phyloP scores from a whole-genome alignment of 2,797 vertebrate genomes.

The Neoniphon sammara region DNA sequence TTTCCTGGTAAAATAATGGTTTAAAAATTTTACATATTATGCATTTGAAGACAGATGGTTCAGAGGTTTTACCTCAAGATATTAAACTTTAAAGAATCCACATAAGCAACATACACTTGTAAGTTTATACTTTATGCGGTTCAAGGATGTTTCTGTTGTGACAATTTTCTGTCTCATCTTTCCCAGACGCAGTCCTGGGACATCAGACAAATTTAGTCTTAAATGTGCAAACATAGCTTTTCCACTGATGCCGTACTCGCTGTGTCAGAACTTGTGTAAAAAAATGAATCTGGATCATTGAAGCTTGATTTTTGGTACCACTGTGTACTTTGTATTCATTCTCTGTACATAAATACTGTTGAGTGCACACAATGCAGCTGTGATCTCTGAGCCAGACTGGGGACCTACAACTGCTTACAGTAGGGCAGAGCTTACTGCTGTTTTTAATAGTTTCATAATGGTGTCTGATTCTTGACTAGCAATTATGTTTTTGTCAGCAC shows the following conservation, averaged over 20 bases:
- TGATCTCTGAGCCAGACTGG: slow-evolving; percentile 40
- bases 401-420: background rate
- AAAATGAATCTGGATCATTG: slow-evolving; percentile 11
- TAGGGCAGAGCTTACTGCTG: slow-evolving; percentile 8
- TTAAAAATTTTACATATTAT: background rate
- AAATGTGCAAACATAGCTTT: background rate
- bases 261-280: slow-evolving; percentile 18
- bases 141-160: background rate
- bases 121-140: slow-evolving; percentile 2
- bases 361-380: background rate
- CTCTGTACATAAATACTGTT: slow-evolving; percentile 9
- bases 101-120: slow-evolving; percentile 25
- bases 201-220: background rate
- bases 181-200: background rate
- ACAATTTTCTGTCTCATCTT: background rate
- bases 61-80: slow-evolving; percentile 23
- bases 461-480: slow-evolving; percentile 4
- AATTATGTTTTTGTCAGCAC: slow-evolving; percentile 28
- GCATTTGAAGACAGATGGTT: background rate
- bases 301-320: slow-evolving; percentile 8
- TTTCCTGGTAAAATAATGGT: no score
- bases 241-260: slow-evolving; percentile 21
- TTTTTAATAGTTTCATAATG: slow-evolving; percentile 34
- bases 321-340: slow-evolving; percentile 38
- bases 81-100: slow-evolving; percentile 15